Conservation (phyloP, 2,797 vertebrate genomes). For the Poecilia gillii region DNA sequence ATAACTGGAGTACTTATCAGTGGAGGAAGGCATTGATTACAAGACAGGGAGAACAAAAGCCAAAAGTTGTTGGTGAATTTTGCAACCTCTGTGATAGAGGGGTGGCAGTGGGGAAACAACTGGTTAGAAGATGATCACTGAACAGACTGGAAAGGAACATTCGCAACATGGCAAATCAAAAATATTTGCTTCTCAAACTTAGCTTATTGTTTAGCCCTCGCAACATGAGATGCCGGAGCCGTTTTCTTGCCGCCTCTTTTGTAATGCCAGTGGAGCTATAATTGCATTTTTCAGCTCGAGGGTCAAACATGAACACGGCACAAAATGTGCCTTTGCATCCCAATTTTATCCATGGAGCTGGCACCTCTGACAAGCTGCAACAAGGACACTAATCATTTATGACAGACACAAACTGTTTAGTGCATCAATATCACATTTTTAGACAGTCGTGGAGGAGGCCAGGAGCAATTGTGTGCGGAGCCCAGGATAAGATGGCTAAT, state of each 20-base stretch:
- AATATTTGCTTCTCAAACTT: slow-evolving; percentile 5
- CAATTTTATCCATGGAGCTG: slow-evolving; percentile 59
- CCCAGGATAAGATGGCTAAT: slow-evolving; percentile 53
- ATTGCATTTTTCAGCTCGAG: slow-evolving; percentile 48
- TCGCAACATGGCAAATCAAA: neutral
- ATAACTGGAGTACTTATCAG: slow-evolving; percentile 74
- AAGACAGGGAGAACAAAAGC: slow-evolving; percentile 64
- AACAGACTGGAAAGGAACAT: slow-evolving; percentile 60
- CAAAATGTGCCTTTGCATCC: slow-evolving; percentile 31
- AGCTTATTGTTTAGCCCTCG: neutral
- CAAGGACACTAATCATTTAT: slow-evolving; percentile 70
- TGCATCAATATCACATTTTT: slow-evolving; percentile 78
- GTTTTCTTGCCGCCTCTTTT: slow-evolving; percentile 7
- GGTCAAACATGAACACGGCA: slow-evolving; percentile 24
- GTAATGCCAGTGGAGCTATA: slow-evolving; percentile 17
- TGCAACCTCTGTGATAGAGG: slow-evolving; percentile 59
- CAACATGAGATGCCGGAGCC: slow-evolving; percentile 7
- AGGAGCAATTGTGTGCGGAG: slow-evolving; percentile 56
- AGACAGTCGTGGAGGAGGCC: slow-evolving; percentile 68
- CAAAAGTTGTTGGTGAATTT: slow-evolving; percentile 49
- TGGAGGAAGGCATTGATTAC: slow-evolving; percentile 73
- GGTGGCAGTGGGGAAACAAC: slow-evolving; percentile 52
- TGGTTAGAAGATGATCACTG: slow-evolving; percentile 56
- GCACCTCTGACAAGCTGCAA: slow-evolving; percentile 62
- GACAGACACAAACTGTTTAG: slow-evolving; percentile 77